These are phyloP conservation scores for Latrodectus hesperus DNA, from an alignment of 2,888 invertebrate species.

Conservation along the genomic window DNA sequence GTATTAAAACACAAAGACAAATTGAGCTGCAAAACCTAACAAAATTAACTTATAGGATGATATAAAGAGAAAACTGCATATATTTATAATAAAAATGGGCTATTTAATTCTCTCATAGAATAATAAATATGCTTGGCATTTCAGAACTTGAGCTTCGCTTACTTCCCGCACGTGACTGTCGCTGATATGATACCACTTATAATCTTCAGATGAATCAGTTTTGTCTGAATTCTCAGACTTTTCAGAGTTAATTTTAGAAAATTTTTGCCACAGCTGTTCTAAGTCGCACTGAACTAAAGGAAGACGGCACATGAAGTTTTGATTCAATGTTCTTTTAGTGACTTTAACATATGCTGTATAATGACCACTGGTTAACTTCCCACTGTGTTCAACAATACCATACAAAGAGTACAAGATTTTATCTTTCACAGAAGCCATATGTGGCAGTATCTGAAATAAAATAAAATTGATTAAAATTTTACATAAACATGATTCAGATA, in stretches of 20 bases:
- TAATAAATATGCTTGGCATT: conserved; percentile 93
- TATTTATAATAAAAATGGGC: background rate
- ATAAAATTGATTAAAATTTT: background rate
- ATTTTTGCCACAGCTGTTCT: conserved; percentile 62
- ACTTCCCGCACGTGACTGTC: conserved; percentile 91
- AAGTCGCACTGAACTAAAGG: conserved; percentile 69
- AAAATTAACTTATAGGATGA: too few relatives aligned
- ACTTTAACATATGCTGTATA: conserved; percentile 97
- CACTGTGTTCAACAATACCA: conserved; percentile 96
- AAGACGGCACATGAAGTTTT: conserved; percentile 57
- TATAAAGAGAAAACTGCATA: too few relatives aligned
- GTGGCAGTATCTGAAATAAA: conserved; percentile 72
- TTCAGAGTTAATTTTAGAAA: conserved; percentile 45
- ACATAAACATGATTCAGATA: too few relatives aligned
- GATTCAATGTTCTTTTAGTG: conserved; percentile 70
- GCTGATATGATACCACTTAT: conserved; percentile 95
- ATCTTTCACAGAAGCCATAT: conserved; percentile 78
- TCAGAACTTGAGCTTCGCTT: conserved; percentile 84
- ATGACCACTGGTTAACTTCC: conserved; percentile 90
- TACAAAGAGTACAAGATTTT: conserved; percentile 90
- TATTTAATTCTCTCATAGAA: conserved; percentile 85
- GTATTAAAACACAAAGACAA: too few relatives aligned
- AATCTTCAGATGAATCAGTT: conserved; percentile 76
- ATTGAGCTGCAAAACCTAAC: too few relatives aligned
- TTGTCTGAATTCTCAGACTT: background rate